Evolutionary conservation across 2,113 vertebrate genomes (phyloP).

Genomic region (Megaceryle maxima): DNA sequence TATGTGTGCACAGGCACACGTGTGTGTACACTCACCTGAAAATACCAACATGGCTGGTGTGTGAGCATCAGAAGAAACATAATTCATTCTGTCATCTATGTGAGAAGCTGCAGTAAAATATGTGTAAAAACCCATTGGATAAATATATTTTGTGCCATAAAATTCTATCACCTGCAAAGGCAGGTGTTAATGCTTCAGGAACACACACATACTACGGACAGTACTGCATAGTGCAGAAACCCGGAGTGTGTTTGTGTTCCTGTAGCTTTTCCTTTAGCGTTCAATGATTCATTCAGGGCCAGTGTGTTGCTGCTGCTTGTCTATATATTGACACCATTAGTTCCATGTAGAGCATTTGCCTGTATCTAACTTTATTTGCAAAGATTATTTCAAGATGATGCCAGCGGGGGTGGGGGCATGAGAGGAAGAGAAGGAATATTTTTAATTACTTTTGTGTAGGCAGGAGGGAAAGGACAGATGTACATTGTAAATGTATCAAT

Average conservation of each 20-base stretch:
- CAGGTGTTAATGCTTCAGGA: constrained; percentile 26
- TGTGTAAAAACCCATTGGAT: not conserved
- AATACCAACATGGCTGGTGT: not conserved
- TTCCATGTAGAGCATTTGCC: not conserved
- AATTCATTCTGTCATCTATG: not conserved
- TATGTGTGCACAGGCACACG: not conserved
- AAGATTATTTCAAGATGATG: constrained; percentile 39
- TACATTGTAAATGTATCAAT: not conserved
- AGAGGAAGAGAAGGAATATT: constrained; percentile 36
- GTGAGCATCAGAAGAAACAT: not conserved
- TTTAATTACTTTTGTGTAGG: constrained; percentile 60
- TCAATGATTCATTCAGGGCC: not conserved
- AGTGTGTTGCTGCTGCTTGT: not conserved
- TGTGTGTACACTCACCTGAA: not conserved
- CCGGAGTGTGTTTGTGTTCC: not conserved
- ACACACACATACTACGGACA: not conserved
- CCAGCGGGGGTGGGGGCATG: not conserved
- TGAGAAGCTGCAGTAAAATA: constrained; percentile 22
- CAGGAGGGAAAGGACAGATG: constrained; percentile 1
- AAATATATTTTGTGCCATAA: constrained; percentile 3
- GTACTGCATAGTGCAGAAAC: not conserved
- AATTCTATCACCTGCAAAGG: constrained; percentile 10
- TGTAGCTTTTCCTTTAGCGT: not conserved
- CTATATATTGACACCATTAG: constrained; percentile 14
- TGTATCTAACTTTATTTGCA: constrained; percentile 44